Evolutionary conservation across 1,140 invertebrate genomes (phyloP).

Genomic region (Laodelphax striatellus): DNA sequence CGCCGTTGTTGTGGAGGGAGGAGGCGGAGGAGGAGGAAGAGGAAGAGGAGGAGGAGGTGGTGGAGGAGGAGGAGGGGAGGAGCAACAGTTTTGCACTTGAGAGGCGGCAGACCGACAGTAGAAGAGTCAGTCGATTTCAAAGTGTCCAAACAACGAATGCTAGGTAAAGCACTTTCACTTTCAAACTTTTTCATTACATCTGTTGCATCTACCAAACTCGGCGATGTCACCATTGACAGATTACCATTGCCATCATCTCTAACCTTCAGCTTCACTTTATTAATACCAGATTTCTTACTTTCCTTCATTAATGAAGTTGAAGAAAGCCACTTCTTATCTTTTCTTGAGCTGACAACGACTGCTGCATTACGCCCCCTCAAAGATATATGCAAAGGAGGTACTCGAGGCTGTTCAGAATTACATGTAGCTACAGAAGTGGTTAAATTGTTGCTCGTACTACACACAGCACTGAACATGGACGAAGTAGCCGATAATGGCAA

Average conservation of each 20-base stretch:
- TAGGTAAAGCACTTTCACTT: too few species aligned
- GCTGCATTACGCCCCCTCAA: constrained; percentile 71
- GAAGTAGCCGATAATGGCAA: constrained; percentile 3
- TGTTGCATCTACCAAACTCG: constrained; percentile 12
- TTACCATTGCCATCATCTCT: neutral
- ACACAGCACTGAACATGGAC: constrained; percentile 42
- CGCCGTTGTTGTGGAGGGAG: too few species aligned
- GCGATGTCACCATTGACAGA: neutral
- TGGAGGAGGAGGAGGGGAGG: too few species aligned
- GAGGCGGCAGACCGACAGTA: too few species aligned
- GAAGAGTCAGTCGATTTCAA: too few species aligned
- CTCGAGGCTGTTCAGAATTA: constrained; percentile 39
- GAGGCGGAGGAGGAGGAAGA: too few species aligned
- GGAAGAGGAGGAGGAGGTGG: too few species aligned
- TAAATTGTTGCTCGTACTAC: constrained; percentile 45
- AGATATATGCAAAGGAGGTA: constrained; percentile 82
- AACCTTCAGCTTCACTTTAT: constrained; percentile 12
- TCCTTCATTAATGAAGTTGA: neutral
- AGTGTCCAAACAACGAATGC: too few species aligned
- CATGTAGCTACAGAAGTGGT: constrained; percentile 30
- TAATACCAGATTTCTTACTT: constrained; percentile 10
- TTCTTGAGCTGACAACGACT: constrained; percentile 73
- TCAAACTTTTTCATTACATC: constrained; percentile 8
- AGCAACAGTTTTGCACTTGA: too few species aligned
- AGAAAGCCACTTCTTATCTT: constrained; percentile 44